Conservation (phyloP, 2,797 vertebrate species). For the Eulemur mongoz region DNA sequence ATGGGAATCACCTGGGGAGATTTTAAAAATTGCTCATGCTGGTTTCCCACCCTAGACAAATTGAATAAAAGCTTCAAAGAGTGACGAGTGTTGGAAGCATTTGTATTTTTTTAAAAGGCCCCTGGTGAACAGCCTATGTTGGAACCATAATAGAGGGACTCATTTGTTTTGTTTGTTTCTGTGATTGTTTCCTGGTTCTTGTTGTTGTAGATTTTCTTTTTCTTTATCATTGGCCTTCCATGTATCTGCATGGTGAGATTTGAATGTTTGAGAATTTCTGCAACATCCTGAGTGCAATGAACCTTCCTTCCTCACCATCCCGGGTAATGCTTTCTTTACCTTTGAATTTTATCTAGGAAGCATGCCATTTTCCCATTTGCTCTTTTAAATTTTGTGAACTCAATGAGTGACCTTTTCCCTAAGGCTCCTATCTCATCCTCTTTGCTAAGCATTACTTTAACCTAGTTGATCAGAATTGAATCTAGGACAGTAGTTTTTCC, state of each 20-base stretch:
- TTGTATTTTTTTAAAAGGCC: neutral
- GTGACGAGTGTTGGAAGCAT: neutral
- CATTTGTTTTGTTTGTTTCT: conserved; percentile 14
- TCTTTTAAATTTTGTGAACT: neutral
- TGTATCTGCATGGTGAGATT: neutral
- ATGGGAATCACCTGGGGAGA: neutral
- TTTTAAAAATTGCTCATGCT: neutral
- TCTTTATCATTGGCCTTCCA: neutral
- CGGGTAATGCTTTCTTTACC: neutral
- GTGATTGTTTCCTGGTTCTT: neutral
- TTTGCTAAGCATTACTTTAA: neutral
- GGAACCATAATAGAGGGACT: neutral
- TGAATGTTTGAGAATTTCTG: neutral
- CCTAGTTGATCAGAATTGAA: neutral
- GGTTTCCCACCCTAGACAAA: neutral
- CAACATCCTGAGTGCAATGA: neutral
- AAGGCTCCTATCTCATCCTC: neutral
- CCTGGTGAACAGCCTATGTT: neutral
- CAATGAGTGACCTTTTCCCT: neutral
- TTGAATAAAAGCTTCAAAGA: neutral
- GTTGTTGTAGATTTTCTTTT: neutral
- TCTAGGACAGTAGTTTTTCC: neutral
- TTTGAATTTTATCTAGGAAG: conserved; percentile 24
- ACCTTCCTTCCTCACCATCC: neutral
- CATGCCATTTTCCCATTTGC: neutral